Base-by-base conservation (phyloP, 1,140 invertebrate species). In the Platorchestia sp. region DNA sequence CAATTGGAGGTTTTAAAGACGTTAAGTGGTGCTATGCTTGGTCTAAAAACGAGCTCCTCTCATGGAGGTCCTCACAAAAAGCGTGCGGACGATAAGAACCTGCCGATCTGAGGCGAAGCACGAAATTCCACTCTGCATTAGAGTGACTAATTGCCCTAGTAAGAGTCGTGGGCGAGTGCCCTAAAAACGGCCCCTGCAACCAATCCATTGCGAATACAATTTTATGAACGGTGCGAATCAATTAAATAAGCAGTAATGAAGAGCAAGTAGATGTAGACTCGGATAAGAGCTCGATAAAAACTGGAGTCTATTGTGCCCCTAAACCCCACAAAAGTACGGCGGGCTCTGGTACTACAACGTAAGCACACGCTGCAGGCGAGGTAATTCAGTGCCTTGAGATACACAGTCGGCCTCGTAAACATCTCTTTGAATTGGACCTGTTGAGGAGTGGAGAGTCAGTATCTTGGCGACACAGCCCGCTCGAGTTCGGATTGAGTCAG, bases 1-100 rank as follows among this genome's bases (percentile, higher is more conserved):
- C 59, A 75, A 75, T 75, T 75, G 59, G 27, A 75, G 59, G 59
- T 75, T 75, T 75, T 75, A 75, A 75, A 75, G 59, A 75, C 59
- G 27, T 75, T 75, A 75, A 75, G 59, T 75, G 59, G 59, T 75
- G 59, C 59, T 75, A 75, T 75, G 59, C 59, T 14, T 22, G 59
- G 59, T 75, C 59, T 75, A 36, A 75, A 75, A 75, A 75, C 59
- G 59, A 75, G 59, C 59, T 75, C 59, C 27, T 36, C 59, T 10
- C 10, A 75, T 10, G 27, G 59, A 36, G 27, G 59, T 14, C 27
- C 59, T 75, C 59, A 36, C 7, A 75, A 75, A 75, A 75, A 75
- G 36, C 59, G 14, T 36, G 27, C 1, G 59, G 59, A 10, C 36
- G 59, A 75, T 75, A 75, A 75, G 59, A 75, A 75, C 59, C 59